Conservation (phyloP, 2,888 invertebrate genomes). For the Agriopis marginaria region DNA sequence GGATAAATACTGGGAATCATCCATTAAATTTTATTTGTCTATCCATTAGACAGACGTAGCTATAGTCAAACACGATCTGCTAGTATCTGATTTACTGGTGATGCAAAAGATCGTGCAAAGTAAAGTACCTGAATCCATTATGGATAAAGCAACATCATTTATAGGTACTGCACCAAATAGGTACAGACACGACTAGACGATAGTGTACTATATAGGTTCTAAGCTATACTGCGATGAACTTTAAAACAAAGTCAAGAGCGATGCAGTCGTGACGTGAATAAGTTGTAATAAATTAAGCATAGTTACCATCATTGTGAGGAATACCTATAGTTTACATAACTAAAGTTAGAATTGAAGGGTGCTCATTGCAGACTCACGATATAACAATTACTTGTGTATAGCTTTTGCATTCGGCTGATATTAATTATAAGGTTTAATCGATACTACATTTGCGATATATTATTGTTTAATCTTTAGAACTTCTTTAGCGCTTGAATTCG, state of each 20-base stretch:
- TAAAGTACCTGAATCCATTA: slow-evolving; percentile 16
- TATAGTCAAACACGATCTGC: slow-evolving; percentile 13
- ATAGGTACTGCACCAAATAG: slow-evolving; percentile 2
- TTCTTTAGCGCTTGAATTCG: too few species aligned
- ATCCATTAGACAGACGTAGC: not conserved
- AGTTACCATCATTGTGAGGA: slow-evolving; percentile 6
- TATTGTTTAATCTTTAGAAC: too few species aligned
- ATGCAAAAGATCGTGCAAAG: slow-evolving; percentile 32
- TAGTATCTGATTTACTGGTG: slow-evolving; percentile 18
- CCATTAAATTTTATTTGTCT: slow-evolving; percentile 5
- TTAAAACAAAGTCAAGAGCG: slow-evolving; percentile 38
- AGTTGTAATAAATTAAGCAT: slow-evolving; percentile 33
- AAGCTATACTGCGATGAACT: slow-evolving; percentile 25
- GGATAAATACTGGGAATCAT: slow-evolving; percentile 1
- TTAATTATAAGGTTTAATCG: slow-evolving; percentile 6
- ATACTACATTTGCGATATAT: not conserved
- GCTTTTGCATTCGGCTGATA: slow-evolving; percentile 5
- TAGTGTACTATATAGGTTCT: slow-evolving; percentile 16
- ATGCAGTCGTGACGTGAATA: slow-evolving; percentile 37
- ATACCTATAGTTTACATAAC: not conserved
- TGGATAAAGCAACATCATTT: slow-evolving; percentile 11
- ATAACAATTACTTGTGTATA: not conserved
- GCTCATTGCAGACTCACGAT: slow-evolving; percentile 11
- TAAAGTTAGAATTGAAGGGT: not conserved
- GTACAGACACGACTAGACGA: slow-evolving; percentile 9